These are phyloP conservation scores for Terrapene triunguis DNA, from an alignment of 2,113 vertebrate genomes.

Conservation along the genomic window DNA sequence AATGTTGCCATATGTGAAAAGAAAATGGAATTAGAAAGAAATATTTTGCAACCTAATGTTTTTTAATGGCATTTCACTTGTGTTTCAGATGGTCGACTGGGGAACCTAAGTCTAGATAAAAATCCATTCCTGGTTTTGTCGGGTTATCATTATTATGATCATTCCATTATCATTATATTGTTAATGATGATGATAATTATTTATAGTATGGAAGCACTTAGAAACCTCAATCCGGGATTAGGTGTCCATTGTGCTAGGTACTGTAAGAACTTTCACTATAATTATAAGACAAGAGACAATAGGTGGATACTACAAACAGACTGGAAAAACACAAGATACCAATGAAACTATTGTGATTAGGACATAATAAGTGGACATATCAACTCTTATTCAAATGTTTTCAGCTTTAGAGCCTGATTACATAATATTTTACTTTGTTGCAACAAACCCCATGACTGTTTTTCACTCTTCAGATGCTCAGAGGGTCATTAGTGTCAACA, in stretches of 20 bases:
- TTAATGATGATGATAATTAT: not conserved
- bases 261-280: not conserved
- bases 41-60: not conserved
- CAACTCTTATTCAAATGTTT: not conserved
- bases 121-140: not conserved
- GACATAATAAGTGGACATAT: not conserved
- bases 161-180: not conserved
- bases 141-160: accelerated
- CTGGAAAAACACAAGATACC: not conserved
- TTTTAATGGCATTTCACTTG: not conserved
- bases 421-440: not conserved
- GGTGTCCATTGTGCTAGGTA: not conserved
- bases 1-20: not conserved
- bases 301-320: not conserved
- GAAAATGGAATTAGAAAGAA: not conserved
- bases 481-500: not conserved
- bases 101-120: not conserved
- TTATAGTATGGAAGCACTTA: not conserved
- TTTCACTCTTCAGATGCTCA: not conserved
- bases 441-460: not conserved
- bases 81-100: not conserved
- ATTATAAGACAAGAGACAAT: not conserved
- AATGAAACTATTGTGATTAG: not conserved
- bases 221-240: not conserved
- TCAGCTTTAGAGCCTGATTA: not conserved